These are phyloP conservation scores for Amblyraja radiata DNA, from an alignment of 2,797 vertebrate species.

Conservation along the genomic window DNA sequence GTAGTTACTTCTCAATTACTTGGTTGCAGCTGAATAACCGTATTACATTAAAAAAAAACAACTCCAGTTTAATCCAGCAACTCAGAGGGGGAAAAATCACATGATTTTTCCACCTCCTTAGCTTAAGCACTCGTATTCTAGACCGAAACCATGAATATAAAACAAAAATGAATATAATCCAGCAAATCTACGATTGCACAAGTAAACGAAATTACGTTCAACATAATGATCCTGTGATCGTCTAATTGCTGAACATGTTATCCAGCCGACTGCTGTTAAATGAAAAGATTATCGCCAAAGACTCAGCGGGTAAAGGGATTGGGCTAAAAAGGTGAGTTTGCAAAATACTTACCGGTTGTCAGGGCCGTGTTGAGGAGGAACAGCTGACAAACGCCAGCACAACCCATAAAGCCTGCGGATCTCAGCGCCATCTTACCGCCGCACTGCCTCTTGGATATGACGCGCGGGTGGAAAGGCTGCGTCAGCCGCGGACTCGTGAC, in stretches of 20 bases:
- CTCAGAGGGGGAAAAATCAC: neutral
- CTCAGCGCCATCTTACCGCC: neutral
- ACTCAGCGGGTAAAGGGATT: neutral
- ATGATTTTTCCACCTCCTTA: neutral
- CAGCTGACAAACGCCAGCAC: neutral
- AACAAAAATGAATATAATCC: neutral
- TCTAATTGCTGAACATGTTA: neutral
- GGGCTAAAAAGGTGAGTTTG: neutral
- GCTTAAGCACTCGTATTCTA: neutral
- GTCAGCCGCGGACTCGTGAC: neutral
- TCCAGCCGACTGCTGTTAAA: neutral
- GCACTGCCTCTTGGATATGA: neutral
- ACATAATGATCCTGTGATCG: neutral
- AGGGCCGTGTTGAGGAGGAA: neutral
- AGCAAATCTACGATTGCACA: neutral
- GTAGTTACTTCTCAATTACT: neutral
- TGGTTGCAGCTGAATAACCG: neutral
- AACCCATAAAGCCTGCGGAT: too few species aligned
- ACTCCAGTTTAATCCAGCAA: neutral
- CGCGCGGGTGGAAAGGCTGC: too few species aligned
- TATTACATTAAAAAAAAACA: neutral
- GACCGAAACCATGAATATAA: neutral
- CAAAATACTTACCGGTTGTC: conserved; percentile 3
- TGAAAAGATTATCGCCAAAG: neutral
- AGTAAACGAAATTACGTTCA: neutral